These are phyloP conservation scores for Rattus rattus DNA, from an alignment of 2,113 vertebrate genomes.

Conservation along the genomic window DNA sequence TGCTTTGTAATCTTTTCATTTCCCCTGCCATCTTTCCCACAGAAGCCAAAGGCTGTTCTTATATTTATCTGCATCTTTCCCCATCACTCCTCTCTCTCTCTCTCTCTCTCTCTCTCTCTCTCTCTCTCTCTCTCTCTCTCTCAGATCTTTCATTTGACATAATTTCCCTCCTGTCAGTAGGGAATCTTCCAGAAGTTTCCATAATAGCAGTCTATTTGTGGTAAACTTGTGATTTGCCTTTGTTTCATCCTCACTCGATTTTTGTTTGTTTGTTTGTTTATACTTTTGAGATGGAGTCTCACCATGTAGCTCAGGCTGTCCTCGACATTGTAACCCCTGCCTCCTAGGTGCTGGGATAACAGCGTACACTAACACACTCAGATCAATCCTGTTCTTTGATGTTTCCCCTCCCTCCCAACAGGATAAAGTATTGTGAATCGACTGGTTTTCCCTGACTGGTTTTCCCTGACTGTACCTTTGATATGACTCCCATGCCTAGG, in stretches of 20 bases:
- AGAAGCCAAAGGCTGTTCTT: not conserved
- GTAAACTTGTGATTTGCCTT: not conserved
- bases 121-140: not conserved
- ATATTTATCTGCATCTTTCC: not conserved
- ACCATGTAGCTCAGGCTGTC: not conserved
- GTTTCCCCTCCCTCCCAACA: not conserved
- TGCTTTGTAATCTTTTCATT: not conserved
- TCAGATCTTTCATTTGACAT: not conserved
- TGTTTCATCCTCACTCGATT: not conserved
- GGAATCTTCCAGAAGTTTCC: not conserved
- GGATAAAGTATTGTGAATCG: not conserved
- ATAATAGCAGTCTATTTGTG: not conserved
- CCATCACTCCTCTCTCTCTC: not conserved
- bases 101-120: not conserved
- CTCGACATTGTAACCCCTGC: not conserved
- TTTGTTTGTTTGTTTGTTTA: not conserved
- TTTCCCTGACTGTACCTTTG: not conserved
- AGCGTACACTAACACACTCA: not conserved
- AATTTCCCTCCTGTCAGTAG: conserved; percentile 28
- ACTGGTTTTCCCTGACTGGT: not conserved
- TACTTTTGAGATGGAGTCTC: not conserved
- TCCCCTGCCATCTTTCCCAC: not conserved
- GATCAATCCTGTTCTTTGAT: not conserved
- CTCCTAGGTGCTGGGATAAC: not conserved
- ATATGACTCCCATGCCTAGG: not conserved